These are phyloP conservation scores for Volucella zonaria DNA, from an alignment of 2,888 invertebrate genomes.

Conservation along the genomic window DNA sequence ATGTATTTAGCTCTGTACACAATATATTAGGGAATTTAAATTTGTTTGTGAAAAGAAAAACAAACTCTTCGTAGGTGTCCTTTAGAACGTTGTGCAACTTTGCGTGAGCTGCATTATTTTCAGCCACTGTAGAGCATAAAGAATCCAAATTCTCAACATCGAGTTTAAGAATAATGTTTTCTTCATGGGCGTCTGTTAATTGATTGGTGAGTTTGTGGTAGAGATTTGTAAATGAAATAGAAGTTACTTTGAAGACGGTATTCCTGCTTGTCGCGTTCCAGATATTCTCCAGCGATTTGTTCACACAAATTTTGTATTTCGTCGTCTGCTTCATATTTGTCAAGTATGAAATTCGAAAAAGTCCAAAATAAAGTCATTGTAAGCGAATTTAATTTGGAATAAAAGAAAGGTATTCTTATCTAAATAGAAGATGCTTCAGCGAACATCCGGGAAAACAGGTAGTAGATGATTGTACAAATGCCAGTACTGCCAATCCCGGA, in stretches of 20 bases:
- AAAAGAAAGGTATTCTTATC: not conserved
- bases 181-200: constrained; percentile 48
- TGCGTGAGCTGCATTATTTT: constrained; percentile 19
- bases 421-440: not conserved
- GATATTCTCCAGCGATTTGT: constrained; percentile 33
- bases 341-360: constrained; percentile 35
- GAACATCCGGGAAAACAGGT: too few relatives aligned
- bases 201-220: not conserved
- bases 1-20: too few relatives aligned
- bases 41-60: not conserved
- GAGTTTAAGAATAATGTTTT: constrained; percentile 42
- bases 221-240: not conserved
- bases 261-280: constrained; percentile 44
- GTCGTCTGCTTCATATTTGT: constrained; percentile 41
- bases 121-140: not conserved
- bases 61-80: constrained; percentile 56
- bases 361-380: constrained; percentile 43
- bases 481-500: too few relatives aligned
- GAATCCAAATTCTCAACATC: constrained; percentile 38
- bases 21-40: not conserved
- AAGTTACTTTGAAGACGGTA: constrained; percentile 37
- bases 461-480: not conserved
- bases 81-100: constrained; percentile 33
- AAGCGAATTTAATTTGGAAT: not conserved
- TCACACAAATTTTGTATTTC: constrained; percentile 28